Evolutionary conservation across 2,113 vertebrate species (phyloP), one percentile per base, ranked within the genome.

Genomic region (Pyrgilauda ruficollis): DNA sequence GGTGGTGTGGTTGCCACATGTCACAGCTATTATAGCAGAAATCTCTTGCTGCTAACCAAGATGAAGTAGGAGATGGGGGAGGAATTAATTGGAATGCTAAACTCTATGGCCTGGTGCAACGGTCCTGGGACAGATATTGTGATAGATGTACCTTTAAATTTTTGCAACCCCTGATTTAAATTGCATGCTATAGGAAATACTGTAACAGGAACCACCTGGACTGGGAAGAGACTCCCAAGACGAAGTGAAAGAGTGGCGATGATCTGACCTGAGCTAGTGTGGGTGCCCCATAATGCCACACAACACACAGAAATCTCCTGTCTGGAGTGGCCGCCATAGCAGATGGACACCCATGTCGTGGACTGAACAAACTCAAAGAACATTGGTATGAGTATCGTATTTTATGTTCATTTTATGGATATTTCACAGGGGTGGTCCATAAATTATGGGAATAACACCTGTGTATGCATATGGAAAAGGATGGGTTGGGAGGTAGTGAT

Each of bases 91-190:
- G 6, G 23, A 50, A 27, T 39, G 3, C 55, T 68, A 74, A 73
- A 37, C 3, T 2, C 4, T 50, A 35, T 1, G 1, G 2, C 11
- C 30, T 53, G 7, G 16, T 30, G 19, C n/a, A 62, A 79, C 3
- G 1, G 37, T 68, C 6, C 37, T 46, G 11, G 13, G 13, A n/a
- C 13, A 58, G 47, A 27, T 49, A n/a, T 8, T 56, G 3, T 67
- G 17, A 52, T 81, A 10, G 18, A 28, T n/a, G 15, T 14, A 46
- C 15, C 15, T 44, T 46, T 46, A 75, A 39, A 52, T 78, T 72
- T 14, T 67, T 77, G 47, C 39, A 68, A 33, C 9, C 2, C 11
- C 19, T 20, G 2, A 52, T 50, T 35, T 63, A 74, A 79, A 49
- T 49, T 37, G 11, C 11, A 30, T 47, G 19, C 12, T n/a, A 9